These are phyloP conservation scores for Machaerirhynchus nigripectus DNA, from an alignment of 2,113 vertebrate species.

Conservation along the genomic window DNA sequence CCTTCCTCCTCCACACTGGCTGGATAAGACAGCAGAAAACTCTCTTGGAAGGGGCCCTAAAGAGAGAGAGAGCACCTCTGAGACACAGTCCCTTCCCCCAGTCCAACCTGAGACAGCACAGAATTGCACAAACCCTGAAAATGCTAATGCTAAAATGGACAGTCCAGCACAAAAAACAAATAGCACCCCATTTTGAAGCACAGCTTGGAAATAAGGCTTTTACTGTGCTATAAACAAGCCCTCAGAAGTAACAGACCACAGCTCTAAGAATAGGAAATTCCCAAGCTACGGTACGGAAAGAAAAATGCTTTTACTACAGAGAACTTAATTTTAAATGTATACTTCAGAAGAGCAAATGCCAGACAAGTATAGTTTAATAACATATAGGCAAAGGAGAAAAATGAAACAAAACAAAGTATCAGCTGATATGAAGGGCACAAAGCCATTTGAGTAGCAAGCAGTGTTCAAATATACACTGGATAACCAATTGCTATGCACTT, in stretches of 20 bases:
- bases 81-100: background rate
- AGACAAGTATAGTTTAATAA: background rate
- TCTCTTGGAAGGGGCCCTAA: background rate
- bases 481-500: background rate
- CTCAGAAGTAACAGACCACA: background rate
- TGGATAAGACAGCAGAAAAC: conserved; percentile 1
- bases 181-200: background rate
- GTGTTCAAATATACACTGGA: background rate
- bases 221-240: conserved; percentile 14
- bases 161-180: background rate
- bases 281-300: background rate
- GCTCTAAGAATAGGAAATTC: background rate
- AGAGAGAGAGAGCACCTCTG: background rate
- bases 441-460: background rate
- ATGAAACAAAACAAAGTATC: background rate
- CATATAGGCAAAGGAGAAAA: background rate
- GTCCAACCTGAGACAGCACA: background rate
- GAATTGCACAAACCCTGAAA: background rate
- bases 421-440: background rate
- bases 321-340: background rate
- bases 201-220: conserved; percentile 15
- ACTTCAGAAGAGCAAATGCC: background rate
- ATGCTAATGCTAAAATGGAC: background rate
- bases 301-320: conserved; percentile 3
- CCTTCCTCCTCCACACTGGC: conserved; percentile 22